Percentiles rank a stretch among this genome's conserved stretches.
Conservation (phyloP, 2,888 invertebrate genomes). For the Lucinisca nassula region DNA sequence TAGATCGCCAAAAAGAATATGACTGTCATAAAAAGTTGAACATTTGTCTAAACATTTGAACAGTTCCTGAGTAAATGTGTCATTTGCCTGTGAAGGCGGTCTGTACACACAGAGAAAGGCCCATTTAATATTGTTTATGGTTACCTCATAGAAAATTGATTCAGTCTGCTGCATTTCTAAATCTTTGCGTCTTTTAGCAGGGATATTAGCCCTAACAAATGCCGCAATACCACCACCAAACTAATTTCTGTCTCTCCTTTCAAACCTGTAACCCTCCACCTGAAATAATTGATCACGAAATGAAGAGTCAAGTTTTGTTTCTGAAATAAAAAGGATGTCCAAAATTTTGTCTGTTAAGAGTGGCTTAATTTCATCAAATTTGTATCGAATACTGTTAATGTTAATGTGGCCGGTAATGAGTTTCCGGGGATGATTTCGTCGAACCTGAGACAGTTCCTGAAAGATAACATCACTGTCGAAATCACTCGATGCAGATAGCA, state of each 20-base stretch:
- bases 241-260: constrained; percentile 27
- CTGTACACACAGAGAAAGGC: constrained; percentile 33
- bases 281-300: constrained; percentile 14
- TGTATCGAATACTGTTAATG: constrained; percentile 27
- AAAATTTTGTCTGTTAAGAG: constrained; percentile 14
- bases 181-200: constrained; percentile 24
- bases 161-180: constrained; percentile 29
- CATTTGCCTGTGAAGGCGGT: constrained; percentile 21
- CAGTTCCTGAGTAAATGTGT: neutral
- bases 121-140: constrained; percentile 28
- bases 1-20: constrained; percentile 9
- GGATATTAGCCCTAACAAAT: constrained; percentile 34
- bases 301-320: constrained; percentile 28
- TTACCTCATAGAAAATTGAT: constrained; percentile 34
- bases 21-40: neutral
- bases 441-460: neutral
- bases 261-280: constrained; percentile 11
- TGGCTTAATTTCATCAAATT: constrained; percentile 25
- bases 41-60: neutral
- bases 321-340: constrained; percentile 31
- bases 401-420: constrained; percentile 20
- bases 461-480: neutral
- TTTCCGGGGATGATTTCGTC: constrained; percentile 16
- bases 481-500: neutral
- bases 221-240: constrained; percentile 25